Conservation (phyloP, 2,797 vertebrate species). For the Anniella stebbinsi region DNA sequence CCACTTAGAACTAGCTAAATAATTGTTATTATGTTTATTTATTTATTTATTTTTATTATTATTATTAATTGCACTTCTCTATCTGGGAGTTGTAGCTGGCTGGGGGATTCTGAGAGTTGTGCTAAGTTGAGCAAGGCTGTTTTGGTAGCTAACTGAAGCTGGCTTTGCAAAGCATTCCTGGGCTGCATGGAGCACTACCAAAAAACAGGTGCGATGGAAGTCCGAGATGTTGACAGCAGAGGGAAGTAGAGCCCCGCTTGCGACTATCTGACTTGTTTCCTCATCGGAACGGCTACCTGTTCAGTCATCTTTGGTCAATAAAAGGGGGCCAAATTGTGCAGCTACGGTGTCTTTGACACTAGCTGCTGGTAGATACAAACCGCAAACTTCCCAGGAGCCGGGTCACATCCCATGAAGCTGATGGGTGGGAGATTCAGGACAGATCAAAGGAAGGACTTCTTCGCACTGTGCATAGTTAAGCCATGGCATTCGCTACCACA, state of each 20-base stretch:
- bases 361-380: conserved; percentile 66
- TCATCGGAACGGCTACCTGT: conserved; percentile 85
- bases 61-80: too few species aligned
- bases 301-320: not conserved
- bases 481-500: too few species aligned
- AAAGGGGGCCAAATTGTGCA: not conserved
- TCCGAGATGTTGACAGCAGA: conserved; percentile 78
- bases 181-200: conserved; percentile 49
- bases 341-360: not conserved
- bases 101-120: too few species aligned
- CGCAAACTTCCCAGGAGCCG: not conserved
- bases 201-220: conserved; percentile 57
- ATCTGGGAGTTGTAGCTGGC: too few species aligned
- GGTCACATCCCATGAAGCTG: too few species aligned
- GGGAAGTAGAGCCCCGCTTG: conserved; percentile 79
- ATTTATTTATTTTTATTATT: too few species aligned
- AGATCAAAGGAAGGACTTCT: too few species aligned
- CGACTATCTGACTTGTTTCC: conserved; percentile 72
- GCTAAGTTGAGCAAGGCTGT: too few species aligned
- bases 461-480: too few species aligned
- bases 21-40: too few species aligned
- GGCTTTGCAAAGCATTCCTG: conserved; percentile 13
- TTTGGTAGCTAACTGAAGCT: not conserved
- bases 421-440: too few species aligned
- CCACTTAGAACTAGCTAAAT: too few species aligned